Evolutionary conservation across 2,797 vertebrate genomes (phyloP), one percentile per base, ranked within the genome.

Genomic region (Lepus townsendii): DNA sequence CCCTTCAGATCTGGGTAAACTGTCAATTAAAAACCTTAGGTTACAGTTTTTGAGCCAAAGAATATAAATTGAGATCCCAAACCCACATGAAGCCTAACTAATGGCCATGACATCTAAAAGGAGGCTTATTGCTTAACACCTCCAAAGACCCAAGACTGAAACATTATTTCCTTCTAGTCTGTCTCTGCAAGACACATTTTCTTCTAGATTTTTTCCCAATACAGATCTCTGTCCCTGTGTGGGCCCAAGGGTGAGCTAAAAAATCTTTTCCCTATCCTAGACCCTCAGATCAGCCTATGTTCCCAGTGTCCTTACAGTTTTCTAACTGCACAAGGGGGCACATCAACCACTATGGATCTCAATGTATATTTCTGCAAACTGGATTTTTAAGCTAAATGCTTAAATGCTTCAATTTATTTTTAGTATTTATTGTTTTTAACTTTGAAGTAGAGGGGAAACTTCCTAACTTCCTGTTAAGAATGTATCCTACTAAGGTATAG

Each of bases 51-150:
- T 47, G 38, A 2, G 54, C 75, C 38, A 82, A 50, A n/a, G 7
- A 35, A 2, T 86, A 65, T 68, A 91, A 79, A 83, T 92, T 86
- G 2, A 35, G 73, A n/a, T 11, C 17, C 20, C 12, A 82, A 32
- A 68, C 17, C 27, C 87, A 75, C 42, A 11, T 62, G 80, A 87
- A 96, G 82, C 30, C 35, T 50, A 42, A 10, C 52, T 57, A 72
- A 42, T 83, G 52, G 14, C 32, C 26, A 22, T 79, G 57, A 94
- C 69, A 3, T 91, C 52, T 88, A 75, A 65, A 11, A 20, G 8
- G 66, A 83, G 27, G 13, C 42, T 90, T 90, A 8, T 86, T 91
- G 73, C 79, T 91, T 87, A 93, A 77, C 22, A 96, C 84, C 47
- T 66, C 92, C 42, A 71, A 63, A 92, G 78, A 84, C 13, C 17